Conservation (phyloP, 2,113 vertebrate species). For the Rhineura floridana region DNA sequence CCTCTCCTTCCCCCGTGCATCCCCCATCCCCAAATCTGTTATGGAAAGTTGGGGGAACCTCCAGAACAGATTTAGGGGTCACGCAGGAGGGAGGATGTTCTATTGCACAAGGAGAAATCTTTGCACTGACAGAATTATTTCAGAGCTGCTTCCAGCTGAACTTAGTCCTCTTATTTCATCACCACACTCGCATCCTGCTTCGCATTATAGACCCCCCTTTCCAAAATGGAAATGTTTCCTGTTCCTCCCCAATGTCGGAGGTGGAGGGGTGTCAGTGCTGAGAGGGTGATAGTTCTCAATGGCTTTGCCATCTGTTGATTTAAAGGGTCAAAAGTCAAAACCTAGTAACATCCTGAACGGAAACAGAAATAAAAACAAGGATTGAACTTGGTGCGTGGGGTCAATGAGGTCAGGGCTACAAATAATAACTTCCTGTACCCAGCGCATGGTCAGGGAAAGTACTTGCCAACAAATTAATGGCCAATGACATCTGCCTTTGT, state of each 20-base stretch:
- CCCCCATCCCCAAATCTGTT: too few relatives aligned
- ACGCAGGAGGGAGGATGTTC: too few relatives aligned
- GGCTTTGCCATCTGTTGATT: slow-evolving; percentile 35
- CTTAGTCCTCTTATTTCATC: not conserved
- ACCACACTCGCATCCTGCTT: not conserved
- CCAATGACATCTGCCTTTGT: slow-evolving; percentile 14
- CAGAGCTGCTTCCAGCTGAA: not conserved
- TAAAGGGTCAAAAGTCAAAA: slow-evolving; percentile 41
- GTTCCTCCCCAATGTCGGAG: too few relatives aligned
- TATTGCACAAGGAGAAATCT: too few relatives aligned
- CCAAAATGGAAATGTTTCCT: not conserved
- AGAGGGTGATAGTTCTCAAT: not conserved
- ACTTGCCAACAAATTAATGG: slow-evolving; percentile 11
- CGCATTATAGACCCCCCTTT: not conserved
- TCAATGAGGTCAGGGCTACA: slow-evolving; percentile 27
- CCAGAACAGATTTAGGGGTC: too few relatives aligned
- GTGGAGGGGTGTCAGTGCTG: not conserved
- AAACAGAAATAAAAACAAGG: slow-evolving; percentile 34
- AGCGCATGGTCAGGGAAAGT: slow-evolving; percentile 5
- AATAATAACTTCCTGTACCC: slow-evolving; percentile 33
- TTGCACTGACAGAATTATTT: too few relatives aligned
- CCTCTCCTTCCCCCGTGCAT: too few relatives aligned
- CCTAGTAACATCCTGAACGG: slow-evolving; percentile 20
- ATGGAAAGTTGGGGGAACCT: too few relatives aligned
- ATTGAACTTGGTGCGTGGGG: slow-evolving; percentile 5